Conservation (phyloP, 1,140 invertebrate genomes). For the Bombus huntii region DNA sequence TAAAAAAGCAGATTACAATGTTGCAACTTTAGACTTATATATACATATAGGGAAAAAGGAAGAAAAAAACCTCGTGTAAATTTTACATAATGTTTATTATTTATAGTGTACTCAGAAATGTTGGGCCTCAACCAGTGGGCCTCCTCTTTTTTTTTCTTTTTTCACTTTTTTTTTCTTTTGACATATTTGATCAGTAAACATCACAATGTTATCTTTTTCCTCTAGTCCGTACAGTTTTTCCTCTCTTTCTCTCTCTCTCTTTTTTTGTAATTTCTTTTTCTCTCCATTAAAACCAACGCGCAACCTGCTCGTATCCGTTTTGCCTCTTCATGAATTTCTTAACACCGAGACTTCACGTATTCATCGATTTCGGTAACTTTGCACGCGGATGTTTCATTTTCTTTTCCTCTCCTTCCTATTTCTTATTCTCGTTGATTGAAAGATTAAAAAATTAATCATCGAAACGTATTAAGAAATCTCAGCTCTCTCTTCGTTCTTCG, state of each 20-base stretch:
- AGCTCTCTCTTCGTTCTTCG: too few relatives aligned
- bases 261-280: slow-evolving; percentile 52
- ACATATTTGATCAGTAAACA: slow-evolving; percentile 78
- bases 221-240: slow-evolving; percentile 68
- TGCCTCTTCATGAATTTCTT: background rate
- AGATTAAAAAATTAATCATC: background rate
- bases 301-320: slow-evolving; percentile 54
- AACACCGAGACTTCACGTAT: background rate
- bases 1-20: too few relatives aligned
- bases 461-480: background rate
- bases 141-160: slow-evolving; percentile 66
- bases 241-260: slow-evolving; percentile 36
- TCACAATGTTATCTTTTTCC: slow-evolving; percentile 77
- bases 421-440: background rate
- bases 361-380: slow-evolving; percentile 1
- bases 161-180: slow-evolving; percentile 69
- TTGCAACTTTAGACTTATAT: background rate
- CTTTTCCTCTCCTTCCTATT: background rate
- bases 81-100: slow-evolving; percentile 80
- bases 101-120: slow-evolving; percentile 78
- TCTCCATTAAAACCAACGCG: slow-evolving; percentile 67
- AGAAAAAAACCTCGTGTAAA: slow-evolving; percentile 52
- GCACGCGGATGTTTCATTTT: background rate
- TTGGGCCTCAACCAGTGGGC: slow-evolving; percentile 79
- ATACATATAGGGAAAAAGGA: background rate